Evolutionary conservation across 2,888 invertebrate species (phyloP), one percentile per base, ranked within the genome.

Genomic region (Orchesellides sinensis): DNA sequence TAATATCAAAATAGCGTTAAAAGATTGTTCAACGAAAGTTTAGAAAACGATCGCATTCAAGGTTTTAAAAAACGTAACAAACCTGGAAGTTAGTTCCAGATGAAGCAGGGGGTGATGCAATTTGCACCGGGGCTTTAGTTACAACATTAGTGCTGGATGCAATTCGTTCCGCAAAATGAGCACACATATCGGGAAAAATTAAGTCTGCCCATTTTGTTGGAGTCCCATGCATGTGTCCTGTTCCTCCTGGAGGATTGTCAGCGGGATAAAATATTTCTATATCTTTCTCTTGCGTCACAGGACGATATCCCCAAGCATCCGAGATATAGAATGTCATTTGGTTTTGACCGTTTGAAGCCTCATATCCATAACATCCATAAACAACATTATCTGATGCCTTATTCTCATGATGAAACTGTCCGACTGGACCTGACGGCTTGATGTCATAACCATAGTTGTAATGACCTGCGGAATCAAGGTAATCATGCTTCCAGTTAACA

Each of bases 401-500:
- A 81, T 92, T 93, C 90, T 95, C 95, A 89, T 95, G 95, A 89
- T 95, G 95, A 89, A 95, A 95, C 90, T 95, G 95, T 49, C 94
- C 94, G 88, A 93, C 93, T 2, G 94, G 93, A 75, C 93, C 94
- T 2, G 82, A 80, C 0, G 87, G 87, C 35, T 86, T 85, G 72
- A 95, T 93, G 89, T 95, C 94, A 89, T 95, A 95, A 82, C 95
- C 95, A 89, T 94, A 95, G 89, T 93, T 93, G 89, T 95, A 95
- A 84, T 93, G 92, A 90, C 92, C 95, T 94, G n/a, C n/a, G n/a
- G 23, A 73, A n/a, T 4, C 17, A n/a, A n/a, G n/a, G n/a, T n/a
- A n/a, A n/a, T n/a, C n/a, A n/a, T n/a, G n/a, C n/a, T n/a, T n/a
- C n/a, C n/a, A n/a, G n/a, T n/a, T n/a, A n/a, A n/a, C n/a, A n/a